Conservation (phyloP, 2,888 invertebrate species). For the Epiblema foenella region DNA sequence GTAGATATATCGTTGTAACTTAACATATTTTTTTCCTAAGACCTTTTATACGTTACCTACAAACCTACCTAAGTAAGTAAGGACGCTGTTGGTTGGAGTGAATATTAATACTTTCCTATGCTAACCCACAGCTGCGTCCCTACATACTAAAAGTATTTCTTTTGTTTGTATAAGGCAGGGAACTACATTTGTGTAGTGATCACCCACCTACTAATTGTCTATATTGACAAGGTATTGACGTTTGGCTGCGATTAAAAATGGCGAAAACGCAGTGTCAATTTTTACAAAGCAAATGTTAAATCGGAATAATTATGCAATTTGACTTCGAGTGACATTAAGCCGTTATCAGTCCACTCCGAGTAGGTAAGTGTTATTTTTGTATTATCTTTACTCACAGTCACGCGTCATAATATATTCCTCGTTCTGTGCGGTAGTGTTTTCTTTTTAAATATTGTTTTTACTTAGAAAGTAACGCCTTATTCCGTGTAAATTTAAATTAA, state of each 20-base stretch:
- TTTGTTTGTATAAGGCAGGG: too few relatives aligned
- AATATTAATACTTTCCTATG: too few relatives aligned
- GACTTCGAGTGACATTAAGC: constrained; percentile 7
- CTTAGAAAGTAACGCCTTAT: background rate
- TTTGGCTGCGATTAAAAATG: background rate
- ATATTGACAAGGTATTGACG: too few relatives aligned
- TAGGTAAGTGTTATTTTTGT: constrained; percentile 17
- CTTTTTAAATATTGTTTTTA: background rate
- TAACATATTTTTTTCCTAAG: too few relatives aligned
- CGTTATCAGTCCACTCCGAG: constrained; percentile 22
- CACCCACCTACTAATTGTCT: too few relatives aligned
- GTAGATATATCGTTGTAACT: too few relatives aligned
- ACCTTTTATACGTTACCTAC: too few relatives aligned
- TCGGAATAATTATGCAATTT: background rate
- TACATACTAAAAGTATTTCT: too few relatives aligned
- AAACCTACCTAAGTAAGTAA: too few relatives aligned
- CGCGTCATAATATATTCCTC: constrained; percentile 8
- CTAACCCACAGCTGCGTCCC: too few relatives aligned
- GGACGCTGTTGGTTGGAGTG: too few relatives aligned
- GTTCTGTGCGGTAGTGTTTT: constrained; percentile 17
- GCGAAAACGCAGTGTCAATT: background rate
- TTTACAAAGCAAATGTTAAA: background rate
- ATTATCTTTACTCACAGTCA: constrained; percentile 14
- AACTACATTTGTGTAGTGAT: too few relatives aligned
- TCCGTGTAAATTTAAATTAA: background rate